Percentiles rank a stretch among this genome's conserved stretches.
Conservation (phyloP, 2,888 invertebrate genomes). For the Nephrotoma flavescens region DNA sequence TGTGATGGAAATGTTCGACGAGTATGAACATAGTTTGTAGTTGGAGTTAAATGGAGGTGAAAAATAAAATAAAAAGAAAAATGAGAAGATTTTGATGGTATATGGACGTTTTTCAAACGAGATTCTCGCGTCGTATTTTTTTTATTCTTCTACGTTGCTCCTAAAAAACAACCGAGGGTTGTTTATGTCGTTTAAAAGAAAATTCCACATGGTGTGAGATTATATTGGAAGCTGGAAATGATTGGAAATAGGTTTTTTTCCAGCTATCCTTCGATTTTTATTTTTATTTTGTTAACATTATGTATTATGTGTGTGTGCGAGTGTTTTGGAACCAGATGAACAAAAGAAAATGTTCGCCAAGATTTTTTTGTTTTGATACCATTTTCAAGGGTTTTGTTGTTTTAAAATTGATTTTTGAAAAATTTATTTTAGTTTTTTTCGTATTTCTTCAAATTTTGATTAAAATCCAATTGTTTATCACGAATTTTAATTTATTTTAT, state of each 20-base stretch:
- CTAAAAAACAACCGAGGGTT: not conserved
- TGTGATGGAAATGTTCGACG: not conserved
- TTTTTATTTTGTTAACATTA: not conserved
- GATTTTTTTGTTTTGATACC: not conserved
- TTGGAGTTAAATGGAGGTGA: not conserved
- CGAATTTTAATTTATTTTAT: not conserved
- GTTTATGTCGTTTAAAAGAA: not conserved
- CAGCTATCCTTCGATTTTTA: not conserved
- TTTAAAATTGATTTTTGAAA: not conserved
- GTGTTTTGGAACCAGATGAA: not conserved
- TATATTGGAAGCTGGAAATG: not conserved
- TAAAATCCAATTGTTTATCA: not conserved
- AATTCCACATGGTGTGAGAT: not conserved
- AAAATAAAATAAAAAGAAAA: conserved; percentile 4
- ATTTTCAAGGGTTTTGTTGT: not conserved
- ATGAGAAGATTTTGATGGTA: conserved; percentile 1
- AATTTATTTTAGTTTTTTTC: not conserved
- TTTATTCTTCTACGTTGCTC: not conserved
- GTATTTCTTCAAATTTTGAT: not conserved
- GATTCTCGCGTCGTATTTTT: not conserved
- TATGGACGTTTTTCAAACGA: conserved; percentile 3
- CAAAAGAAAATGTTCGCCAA: not conserved
- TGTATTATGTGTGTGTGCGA: not conserved
- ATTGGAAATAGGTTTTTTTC: not conserved
- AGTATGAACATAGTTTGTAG: not conserved